These are phyloP conservation scores for Stenichneumon culpator DNA, from an alignment of 2,888 invertebrate species.

Conservation along the genomic window DNA sequence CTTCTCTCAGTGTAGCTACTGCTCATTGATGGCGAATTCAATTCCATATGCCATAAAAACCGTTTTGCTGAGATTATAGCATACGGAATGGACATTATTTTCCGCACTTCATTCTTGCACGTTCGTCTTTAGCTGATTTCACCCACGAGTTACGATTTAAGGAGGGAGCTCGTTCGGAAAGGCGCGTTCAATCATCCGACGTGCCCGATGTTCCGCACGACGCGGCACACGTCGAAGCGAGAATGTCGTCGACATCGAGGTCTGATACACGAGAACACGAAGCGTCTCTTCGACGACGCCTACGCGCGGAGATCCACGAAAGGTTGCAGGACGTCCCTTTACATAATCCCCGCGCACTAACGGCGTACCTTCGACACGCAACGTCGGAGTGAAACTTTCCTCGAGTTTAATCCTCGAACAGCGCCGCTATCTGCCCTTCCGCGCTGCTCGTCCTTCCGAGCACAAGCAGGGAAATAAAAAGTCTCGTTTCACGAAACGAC, in stretches of 20 bases:
- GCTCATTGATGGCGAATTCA: too few relatives aligned
- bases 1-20: too few relatives aligned
- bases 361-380: constrained; percentile 30
- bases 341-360: constrained; percentile 71
- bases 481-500: constrained; percentile 9
- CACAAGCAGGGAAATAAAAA: constrained; percentile 13
- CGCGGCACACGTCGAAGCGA: constrained; percentile 8
- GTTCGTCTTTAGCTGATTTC: neutral
- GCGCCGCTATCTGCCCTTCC: neutral
- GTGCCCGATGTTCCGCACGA: constrained; percentile 47
- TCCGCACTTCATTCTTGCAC: neutral
- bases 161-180: neutral
- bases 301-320: constrained; percentile 69
- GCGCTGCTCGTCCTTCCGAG: constrained; percentile 20
- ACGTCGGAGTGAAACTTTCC: constrained; percentile 39
- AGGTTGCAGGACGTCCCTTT: constrained; percentile 76
- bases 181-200: constrained; percentile 28
- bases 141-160: constrained; percentile 23
- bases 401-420: constrained; percentile 25
- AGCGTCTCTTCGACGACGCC: constrained; percentile 60
- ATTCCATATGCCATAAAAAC: too few relatives aligned
- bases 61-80: too few relatives aligned
- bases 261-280: constrained; percentile 42
- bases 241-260: constrained; percentile 42
- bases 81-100: neutral